Conservation (phyloP, 2,113 vertebrate genomes). For the Hydropotes inermis region DNA sequence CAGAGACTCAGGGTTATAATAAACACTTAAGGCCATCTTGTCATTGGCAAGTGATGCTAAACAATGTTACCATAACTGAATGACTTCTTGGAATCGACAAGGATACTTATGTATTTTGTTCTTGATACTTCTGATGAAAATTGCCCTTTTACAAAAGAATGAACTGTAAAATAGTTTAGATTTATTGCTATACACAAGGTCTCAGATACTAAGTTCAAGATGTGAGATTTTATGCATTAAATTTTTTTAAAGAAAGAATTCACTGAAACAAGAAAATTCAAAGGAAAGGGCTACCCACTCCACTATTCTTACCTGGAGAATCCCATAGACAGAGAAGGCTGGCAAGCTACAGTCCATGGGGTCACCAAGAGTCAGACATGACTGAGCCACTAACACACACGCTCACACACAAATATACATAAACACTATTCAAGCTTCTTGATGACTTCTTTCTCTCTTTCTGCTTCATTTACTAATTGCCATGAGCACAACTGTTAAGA, state of each 20-base stretch:
- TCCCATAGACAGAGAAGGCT: not conserved
- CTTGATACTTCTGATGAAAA: slow-evolving; percentile 57
- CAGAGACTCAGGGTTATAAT: slow-evolving; percentile 18
- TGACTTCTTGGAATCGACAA: not conserved
- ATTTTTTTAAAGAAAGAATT: not conserved
- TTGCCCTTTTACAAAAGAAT: slow-evolving; percentile 43
- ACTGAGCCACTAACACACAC: not conserved
- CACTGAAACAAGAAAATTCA: slow-evolving; percentile 7
- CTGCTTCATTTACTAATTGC: not conserved
- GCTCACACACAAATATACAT: not conserved
- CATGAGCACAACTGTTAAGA: not conserved
- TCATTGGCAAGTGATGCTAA: slow-evolving; percentile 37
- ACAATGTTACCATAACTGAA: not conserved
- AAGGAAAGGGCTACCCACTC: not conserved
- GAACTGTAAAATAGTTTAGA: not conserved
- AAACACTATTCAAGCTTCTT: not conserved
- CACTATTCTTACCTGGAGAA: not conserved
- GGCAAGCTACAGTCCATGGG: not conserved
- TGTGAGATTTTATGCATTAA: not conserved
- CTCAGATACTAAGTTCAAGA: not conserved
- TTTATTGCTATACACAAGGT: not conserved
- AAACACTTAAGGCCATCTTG: slow-evolving; percentile 41
- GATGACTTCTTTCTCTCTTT: not conserved
- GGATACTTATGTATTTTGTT: slow-evolving; percentile 10
- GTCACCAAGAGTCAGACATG: not conserved